These are phyloP conservation scores for Anticlea derivata DNA, from an alignment of 2,888 invertebrate species.

Conservation along the genomic window DNA sequence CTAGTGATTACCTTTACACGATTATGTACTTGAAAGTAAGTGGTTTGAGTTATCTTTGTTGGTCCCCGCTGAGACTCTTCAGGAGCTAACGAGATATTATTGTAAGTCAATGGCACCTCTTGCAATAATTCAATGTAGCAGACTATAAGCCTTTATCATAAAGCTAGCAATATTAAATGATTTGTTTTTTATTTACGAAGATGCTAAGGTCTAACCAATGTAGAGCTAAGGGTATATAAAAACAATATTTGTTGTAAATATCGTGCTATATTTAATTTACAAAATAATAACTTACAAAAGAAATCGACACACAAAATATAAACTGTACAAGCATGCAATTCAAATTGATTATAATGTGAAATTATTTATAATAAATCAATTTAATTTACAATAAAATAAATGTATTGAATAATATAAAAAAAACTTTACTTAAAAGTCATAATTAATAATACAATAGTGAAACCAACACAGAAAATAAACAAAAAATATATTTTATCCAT, in stretches of 20 bases:
- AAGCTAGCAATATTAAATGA: too few species aligned
- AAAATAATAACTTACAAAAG: slow-evolving; percentile 83
- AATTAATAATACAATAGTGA: slow-evolving; percentile 62
- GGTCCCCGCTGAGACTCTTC: slow-evolving; percentile 53
- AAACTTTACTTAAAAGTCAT: slow-evolving; percentile 63
- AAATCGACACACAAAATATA: slow-evolving; percentile 78
- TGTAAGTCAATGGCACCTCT: slow-evolving; percentile 29
- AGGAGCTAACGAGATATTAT: slow-evolving; percentile 38
- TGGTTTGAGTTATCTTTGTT: slow-evolving; percentile 54
- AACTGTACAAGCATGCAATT: slow-evolving; percentile 80
- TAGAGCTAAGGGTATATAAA: slow-evolving; percentile 18
- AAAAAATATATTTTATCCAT: slow-evolving; percentile 69
- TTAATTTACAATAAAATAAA: slow-evolving; percentile 72
- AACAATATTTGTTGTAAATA: slow-evolving; percentile 73
- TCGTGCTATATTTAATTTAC: slow-evolving; percentile 83
- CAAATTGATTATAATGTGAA: slow-evolving; percentile 60
- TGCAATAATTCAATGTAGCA: slow-evolving; percentile 11
- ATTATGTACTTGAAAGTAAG: slow-evolving; percentile 53
- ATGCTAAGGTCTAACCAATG: too few species aligned
- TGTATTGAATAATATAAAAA: slow-evolving; percentile 56
- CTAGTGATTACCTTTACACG: slow-evolving; percentile 53
- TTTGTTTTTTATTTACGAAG: too few species aligned
- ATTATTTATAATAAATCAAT: slow-evolving; percentile 62
- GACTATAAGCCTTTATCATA: too few species aligned
- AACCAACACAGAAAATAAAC: slow-evolving; percentile 64